phyloP scores from a whole-genome alignment of 37 sponge, comb jelly and placozoan genomes.

The Eunapius fragilis region DNA sequence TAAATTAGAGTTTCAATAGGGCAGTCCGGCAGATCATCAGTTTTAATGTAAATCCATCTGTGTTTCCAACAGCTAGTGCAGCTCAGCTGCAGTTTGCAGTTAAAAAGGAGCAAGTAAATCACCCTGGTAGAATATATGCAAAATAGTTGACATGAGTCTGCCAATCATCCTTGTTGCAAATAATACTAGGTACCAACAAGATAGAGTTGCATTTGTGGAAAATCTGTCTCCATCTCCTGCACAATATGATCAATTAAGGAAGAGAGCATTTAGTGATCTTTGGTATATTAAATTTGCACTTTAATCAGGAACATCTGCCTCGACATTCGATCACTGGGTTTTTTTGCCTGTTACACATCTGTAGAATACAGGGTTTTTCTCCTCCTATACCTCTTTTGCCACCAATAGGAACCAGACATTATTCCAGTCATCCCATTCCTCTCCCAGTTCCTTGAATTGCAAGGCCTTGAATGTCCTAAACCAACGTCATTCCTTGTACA shows the following conservation, averaged over 20 bases:
- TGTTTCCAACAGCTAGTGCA: not conserved
- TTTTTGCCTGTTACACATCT: conserved; percentile 1
- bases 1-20: not conserved
- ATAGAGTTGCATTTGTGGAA: not conserved
- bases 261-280: conserved; percentile 8
- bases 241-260: not conserved
- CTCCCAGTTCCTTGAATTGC: conserved; percentile 5
- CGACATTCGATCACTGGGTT: not conserved
- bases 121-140: too few relatives aligned
- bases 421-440: conserved; percentile 13
- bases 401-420: too few relatives aligned
- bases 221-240: conserved; percentile 19
- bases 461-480: conserved; percentile 5
- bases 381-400: not conserved
- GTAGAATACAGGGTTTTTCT: conserved; percentile 10
- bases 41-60: not conserved
- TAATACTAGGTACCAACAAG: not conserved
- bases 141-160: not conserved
- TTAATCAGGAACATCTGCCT: not conserved
- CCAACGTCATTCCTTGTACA: conserved; percentile 6
- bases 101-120: too few relatives aligned
- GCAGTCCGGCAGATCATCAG: not conserved
- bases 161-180: conserved; percentile 19
- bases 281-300: too few relatives aligned
- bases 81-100: too few relatives aligned